Percentiles rank a stretch among this genome's conserved stretches.
Evolutionary conservation across 2,113 vertebrate species (phyloP).

Genomic region (Procavia capensis): DNA sequence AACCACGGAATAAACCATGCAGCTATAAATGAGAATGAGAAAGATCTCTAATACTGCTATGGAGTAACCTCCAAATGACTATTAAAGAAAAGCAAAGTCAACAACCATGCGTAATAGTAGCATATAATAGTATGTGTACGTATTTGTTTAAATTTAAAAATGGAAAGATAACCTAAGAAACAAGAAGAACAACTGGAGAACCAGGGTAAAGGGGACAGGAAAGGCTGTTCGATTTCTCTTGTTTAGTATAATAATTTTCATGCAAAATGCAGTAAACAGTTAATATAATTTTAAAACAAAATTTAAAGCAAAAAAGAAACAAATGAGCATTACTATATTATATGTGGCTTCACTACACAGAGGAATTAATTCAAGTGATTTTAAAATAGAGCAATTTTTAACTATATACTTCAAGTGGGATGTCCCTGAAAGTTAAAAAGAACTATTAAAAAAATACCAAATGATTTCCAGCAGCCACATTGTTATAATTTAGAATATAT

Average conservation of each 20-base stretch:
- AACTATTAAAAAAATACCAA: conserved; percentile 29
- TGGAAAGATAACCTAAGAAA: not conserved
- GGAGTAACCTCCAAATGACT: not conserved
- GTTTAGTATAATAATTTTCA: not conserved
- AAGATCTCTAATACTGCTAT: not conserved
- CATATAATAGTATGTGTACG: not conserved
- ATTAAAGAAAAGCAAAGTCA: not conserved
- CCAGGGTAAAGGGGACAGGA: not conserved
- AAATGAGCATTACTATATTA: not conserved
- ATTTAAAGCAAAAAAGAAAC: conserved; percentile 11
- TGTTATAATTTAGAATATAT: conserved; percentile 49
- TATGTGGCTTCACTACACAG: not conserved
- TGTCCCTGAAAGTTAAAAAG: conserved; percentile 52
- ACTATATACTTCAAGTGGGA: not conserved
- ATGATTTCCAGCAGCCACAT: conserved; percentile 22
- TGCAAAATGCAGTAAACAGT: not conserved
- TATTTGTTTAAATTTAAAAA: not conserved
- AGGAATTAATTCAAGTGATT: conserved; percentile 50
- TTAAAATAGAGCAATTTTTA: conserved; percentile 58
- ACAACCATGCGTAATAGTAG: not conserved
- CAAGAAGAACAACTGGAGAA: not conserved
- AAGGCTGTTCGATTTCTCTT: not conserved
- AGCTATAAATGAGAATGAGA: not conserved
- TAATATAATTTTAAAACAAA: conserved; percentile 61
- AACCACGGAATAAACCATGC: not conserved